Conservation (phyloP, 2,113 vertebrate genomes). For the Origma solitaria region DNA sequence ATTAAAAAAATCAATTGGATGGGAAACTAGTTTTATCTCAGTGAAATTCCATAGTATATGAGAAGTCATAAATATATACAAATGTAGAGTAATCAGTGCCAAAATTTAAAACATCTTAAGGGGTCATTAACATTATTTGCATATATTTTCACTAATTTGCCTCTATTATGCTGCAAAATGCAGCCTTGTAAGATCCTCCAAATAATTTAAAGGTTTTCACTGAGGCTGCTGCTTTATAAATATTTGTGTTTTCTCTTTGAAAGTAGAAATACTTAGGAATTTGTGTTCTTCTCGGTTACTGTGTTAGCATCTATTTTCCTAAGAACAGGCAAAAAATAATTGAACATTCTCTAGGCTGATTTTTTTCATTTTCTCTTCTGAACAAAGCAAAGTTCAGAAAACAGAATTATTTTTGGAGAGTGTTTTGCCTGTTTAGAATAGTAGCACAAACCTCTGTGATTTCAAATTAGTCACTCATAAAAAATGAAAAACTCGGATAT, state of each 20-base stretch:
- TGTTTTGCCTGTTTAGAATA: not conserved
- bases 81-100: not conserved
- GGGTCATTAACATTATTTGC: not conserved
- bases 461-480: not conserved
- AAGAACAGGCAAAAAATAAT: not conserved
- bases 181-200: not conserved
- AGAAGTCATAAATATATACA: not conserved
- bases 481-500: not conserved
- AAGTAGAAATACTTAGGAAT: not conserved
- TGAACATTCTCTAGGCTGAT: not conserved
- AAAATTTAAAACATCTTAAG: not conserved
- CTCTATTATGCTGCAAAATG: not conserved
- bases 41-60: not conserved
- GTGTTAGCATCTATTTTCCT: not conserved
- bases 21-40: not conserved
- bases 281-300: not conserved
- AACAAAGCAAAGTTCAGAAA: not conserved
- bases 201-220: not conserved
- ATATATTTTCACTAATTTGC: not conserved
- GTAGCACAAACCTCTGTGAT: not conserved
- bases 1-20: not conserved
- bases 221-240: not conserved
- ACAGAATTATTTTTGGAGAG: not conserved
- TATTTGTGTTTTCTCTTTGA: not conserved
- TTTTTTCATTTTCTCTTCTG: not conserved